Conservation (phyloP, 1,140 invertebrate species). For the Tyrophagus putrescentiae region DNA sequence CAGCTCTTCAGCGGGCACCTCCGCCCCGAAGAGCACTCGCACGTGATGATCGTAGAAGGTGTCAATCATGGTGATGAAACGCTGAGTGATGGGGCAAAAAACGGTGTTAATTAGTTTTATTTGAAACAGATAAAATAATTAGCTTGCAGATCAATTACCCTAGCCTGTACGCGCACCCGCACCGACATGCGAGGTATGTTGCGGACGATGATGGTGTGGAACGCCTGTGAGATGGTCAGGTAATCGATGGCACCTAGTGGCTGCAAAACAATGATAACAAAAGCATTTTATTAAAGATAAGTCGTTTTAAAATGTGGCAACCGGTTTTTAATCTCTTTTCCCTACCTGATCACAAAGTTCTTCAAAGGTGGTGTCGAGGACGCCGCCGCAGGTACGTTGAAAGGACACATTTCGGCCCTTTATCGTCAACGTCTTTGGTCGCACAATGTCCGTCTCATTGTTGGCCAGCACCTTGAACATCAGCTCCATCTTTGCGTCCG, state of each 20-base stretch:
- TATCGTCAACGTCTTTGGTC: conserved; percentile 64
- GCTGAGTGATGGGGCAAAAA: too few species aligned
- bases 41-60: conserved; percentile 89
- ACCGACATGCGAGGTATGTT: conserved; percentile 70
- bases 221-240: conserved; percentile 70
- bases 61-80: conserved; percentile 94
- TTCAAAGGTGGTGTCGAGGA: conserved; percentile 73
- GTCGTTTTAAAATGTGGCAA: too few species aligned
- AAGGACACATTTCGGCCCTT: conserved; percentile 75
- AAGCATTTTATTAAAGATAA: background rate
- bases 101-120: too few species aligned
- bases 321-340: conserved; percentile 20
- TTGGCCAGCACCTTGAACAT: conserved; percentile 76
- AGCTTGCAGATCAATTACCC: too few species aligned
- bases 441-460: conserved; percentile 74
- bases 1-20: conserved; percentile 52
- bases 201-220: conserved; percentile 83
- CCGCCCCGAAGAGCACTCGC: conserved; percentile 61
- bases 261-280: conserved; percentile 38
- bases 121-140: too few species aligned
- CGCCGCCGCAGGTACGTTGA: conserved; percentile 72
- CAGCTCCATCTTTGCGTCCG: conserved; percentile 50
- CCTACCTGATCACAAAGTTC: conserved; percentile 77
- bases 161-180: conserved; percentile 61
- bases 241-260: conserved; percentile 87